phyloP scores from a whole-genome alignment of 2,888 invertebrate genomes.

The Apodemia duryi region DNA sequence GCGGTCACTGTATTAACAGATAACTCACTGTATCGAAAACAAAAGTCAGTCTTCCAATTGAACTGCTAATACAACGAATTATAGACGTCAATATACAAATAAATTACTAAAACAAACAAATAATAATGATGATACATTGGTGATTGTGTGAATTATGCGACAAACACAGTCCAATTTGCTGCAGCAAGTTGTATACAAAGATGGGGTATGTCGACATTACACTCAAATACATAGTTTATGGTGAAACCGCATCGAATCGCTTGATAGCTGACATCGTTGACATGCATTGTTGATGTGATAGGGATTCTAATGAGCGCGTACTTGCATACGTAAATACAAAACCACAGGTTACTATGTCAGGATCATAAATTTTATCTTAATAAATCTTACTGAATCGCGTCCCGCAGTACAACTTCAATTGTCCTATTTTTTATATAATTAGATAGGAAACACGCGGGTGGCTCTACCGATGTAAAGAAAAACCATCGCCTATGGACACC shows the following conservation, averaged over 20 bases:
- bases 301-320: slow-evolving; percentile 7
- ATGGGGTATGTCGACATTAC: slow-evolving; percentile 9
- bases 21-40: too few species aligned
- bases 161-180: slow-evolving; percentile 2
- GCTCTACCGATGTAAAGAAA: too few species aligned
- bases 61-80: not conserved
- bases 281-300: slow-evolving; percentile 8
- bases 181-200: not conserved
- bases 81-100: not conserved
- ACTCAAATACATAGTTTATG: slow-evolving; percentile 35
- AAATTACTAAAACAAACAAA: slow-evolving; percentile 2
- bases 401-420: not conserved
- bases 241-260: slow-evolving; percentile 39
- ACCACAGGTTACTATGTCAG: slow-evolving; percentile 1
- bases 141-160: slow-evolving; percentile 10
- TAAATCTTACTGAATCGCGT: not conserved
- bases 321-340: not conserved
- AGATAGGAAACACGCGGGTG: too few species aligned
- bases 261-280: slow-evolving; percentile 28
- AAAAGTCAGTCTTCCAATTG: too few species aligned
- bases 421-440: too few species aligned
- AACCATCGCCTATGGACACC: too few species aligned
- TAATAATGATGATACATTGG: slow-evolving; percentile 6
- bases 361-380: not conserved
- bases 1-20: too few species aligned